Conservation (phyloP, 2,113 vertebrate species). For the Planiliza haematocheilus region DNA sequence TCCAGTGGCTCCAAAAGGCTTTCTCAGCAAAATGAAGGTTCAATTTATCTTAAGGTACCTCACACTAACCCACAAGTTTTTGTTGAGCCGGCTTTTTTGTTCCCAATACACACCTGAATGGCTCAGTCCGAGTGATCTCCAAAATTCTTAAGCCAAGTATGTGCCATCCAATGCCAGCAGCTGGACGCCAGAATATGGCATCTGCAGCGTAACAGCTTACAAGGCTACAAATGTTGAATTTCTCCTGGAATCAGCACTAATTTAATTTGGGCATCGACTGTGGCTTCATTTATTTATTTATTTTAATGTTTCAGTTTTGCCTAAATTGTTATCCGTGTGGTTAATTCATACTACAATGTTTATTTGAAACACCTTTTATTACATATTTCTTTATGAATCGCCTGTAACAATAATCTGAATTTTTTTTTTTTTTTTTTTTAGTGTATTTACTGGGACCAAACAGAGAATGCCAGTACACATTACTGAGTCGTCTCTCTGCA, state of each 20-base stretch:
- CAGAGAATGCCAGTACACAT: background rate
- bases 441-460: background rate
- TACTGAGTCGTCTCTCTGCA: background rate
- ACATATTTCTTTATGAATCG: no score
- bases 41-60: background rate
- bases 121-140: constrained; percentile 17
- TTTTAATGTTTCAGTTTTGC: constrained; percentile 17
- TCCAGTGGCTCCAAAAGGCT: constrained; percentile 3
- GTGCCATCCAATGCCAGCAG: constrained; percentile 15
- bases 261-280: constrained; percentile 29
- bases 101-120: constrained; percentile 13
- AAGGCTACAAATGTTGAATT: constrained; percentile 42
- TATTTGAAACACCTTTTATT: background rate
- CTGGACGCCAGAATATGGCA: constrained; percentile 27
- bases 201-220: constrained; percentile 34
- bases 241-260: constrained; percentile 41
- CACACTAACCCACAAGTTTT: background rate
- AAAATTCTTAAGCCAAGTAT: constrained; percentile 16
- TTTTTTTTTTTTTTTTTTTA: background rate
- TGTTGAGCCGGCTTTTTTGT: background rate
- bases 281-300: constrained; percentile 32
- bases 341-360: background rate
- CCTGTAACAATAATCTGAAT: no score
- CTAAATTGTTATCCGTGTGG: constrained; percentile 3
- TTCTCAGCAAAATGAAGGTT: constrained; percentile 14